Base-by-base conservation (phyloP, 2,888 invertebrate species). In the Dioctria linearis region DNA sequence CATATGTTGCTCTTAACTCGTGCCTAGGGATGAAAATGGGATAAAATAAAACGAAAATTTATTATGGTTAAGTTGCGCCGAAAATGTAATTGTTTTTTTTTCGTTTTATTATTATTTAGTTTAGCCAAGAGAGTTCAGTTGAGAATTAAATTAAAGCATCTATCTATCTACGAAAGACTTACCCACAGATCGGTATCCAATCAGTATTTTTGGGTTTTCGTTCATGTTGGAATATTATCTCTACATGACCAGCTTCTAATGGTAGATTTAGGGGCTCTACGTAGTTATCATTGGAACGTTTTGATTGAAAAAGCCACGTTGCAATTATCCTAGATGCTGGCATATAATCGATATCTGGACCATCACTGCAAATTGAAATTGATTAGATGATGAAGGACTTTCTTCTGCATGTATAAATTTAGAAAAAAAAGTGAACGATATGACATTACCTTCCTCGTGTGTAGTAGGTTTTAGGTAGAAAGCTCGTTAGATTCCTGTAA, bases 1-100 rank as follows among this genome's bases (percentile, higher is more conserved):
- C 90, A 82, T 90, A 90, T 39, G 89, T 90, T 9, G 90, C 90
- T 82, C 87, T 87, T 80, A 87, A 86, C 84, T 89, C 89, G 83
- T 88, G 88, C 0, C 89, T 89, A 83, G 39, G 81, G 83, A 59
- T 57, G 59, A 54, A 69, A 69, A 51, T 9, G 69, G 4, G 67
- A 65, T 69, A 69, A 69, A 69, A 39, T 37, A 69, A 69, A 25
- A 25, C 25, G 25, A 25, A 25, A 25, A 69, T 57, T 42, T 67
- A 57, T 73, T 73, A 57, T 13, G 40, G 59, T n/a, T 59, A 37
- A 51, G 11, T 9, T 49, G 25, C 25, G 51, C 69, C 51, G 49
- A 39, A 49, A 51, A 4, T 54, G 54, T 37, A n/a, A 69, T 69
- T 69, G 54, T 51, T 69, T 69, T 25, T 25, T 25, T 25, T 69